A percentile compares a stretch with the other conserved stretches of the same genome.
phyloP scores from a whole-genome alignment of 2,797 vertebrate species.

The Xenops minutus region DNA sequence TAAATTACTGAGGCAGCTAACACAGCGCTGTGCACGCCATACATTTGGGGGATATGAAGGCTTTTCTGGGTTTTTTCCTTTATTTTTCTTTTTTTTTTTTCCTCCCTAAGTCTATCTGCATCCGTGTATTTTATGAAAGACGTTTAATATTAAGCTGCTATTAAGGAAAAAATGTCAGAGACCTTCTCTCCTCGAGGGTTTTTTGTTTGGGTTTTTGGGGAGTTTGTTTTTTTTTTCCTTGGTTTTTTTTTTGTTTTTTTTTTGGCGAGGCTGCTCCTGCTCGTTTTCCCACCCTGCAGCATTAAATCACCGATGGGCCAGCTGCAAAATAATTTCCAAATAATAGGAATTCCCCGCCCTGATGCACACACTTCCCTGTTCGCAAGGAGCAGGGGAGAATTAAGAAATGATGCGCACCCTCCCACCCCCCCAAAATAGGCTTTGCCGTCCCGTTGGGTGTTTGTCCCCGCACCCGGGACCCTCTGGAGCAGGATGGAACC shows the following conservation, averaged over 20 bases:
- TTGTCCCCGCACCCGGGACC: not conserved
- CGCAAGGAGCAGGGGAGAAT: not conserved
- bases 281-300: not conserved
- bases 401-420: not conserved
- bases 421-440: too few relatives aligned
- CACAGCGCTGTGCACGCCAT: conserved; percentile 55
- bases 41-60: conserved; percentile 63
- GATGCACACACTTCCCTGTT: not conserved
- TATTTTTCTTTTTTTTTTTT: not conserved
- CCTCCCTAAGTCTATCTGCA: not conserved
- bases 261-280: not conserved
- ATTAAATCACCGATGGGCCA: not conserved
- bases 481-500: not conserved
- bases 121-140: conserved; percentile 61
- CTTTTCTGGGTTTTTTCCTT: not conserved
- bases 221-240: not conserved
- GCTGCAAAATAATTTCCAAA: conserved; percentile 37
- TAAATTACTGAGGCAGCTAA: conserved; percentile 82
- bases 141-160: conserved; percentile 57
- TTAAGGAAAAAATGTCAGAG: conserved; percentile 43
- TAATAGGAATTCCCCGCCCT: conserved; percentile 14
- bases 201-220: not conserved
- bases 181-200: not conserved
- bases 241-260: not conserved
- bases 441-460: not conserved